Base-by-base conservation (phyloP, 2,797 vertebrate genomes). In the Agapornis canus region DNA sequence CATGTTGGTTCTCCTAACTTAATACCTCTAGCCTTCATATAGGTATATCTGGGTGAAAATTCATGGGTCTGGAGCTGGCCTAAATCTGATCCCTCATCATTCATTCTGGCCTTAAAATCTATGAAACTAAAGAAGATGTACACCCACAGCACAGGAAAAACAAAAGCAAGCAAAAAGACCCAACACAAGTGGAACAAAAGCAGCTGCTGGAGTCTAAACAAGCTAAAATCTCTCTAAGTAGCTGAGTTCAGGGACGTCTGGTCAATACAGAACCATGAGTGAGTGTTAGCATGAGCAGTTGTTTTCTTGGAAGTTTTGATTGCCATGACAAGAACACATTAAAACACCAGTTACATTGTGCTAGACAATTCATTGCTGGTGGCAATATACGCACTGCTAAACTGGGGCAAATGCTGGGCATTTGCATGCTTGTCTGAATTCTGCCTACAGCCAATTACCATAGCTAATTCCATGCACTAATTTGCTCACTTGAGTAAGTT, bases 351-450 rank as follows among this genome's bases (percentile, higher is more conserved):
- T 54, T 69, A 94, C 27, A 37, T 23, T 92, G 72, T 40, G 42
- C 66, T 65, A 94, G 61, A 81, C 72, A 85, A 78, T 40, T 69
- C 89, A 78, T 42, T 71, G 85, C 87, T 91, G 69, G 60, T 89
- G 79, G 92, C 19, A 21, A 84, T 43, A 65, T 7, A 72, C 1
- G 1, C 31, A 56, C 42, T 71, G 61, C 76, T 89, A 78, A 94
- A 93, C 26, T 76, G 35, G 51, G 87, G 65, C 40, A 93, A 90
- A 90, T 61, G 92, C 73, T 83, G 90, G 71, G 66, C 57, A 26
- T 65, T 86, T 81, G 79, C 70, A 90, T 22, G 82, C 88, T 90
- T 91, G 78, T 83, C 63, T 92, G n/a, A 78, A 75, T 94, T 88
- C 86, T 91, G 91, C 80, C 80, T 92, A 49, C 65, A 86, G 93